Conservation (phyloP, 2,888 invertebrate species). For the Pristionchus mayeri region DNA sequence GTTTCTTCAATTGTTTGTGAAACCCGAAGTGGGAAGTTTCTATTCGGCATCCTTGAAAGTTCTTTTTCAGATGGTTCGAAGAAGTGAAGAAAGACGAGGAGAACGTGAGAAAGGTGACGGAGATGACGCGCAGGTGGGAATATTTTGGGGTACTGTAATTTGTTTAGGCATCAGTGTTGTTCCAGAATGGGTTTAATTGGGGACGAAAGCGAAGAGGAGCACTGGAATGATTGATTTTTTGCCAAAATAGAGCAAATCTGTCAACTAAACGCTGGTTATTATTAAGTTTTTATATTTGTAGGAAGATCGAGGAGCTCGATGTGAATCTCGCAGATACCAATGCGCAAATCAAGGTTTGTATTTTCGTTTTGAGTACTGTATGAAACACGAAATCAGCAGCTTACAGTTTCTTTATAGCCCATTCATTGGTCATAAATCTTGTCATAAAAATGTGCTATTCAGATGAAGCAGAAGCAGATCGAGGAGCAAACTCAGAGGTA, state of each 20-base stretch:
- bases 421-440: background rate
- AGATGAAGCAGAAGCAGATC: slow-evolving; percentile 7
- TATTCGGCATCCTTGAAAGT: background rate
- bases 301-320: background rate
- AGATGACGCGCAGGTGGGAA: background rate
- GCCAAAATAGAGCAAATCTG: no score
- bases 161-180: no score
- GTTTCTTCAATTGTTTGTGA: no score
- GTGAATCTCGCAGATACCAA: background rate
- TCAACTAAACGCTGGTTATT: no score
- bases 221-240: no score
- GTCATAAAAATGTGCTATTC: background rate
- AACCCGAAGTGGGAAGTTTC: no score
- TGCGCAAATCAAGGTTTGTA: background rate
- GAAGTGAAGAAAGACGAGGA: background rate
- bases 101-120: background rate
- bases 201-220: no score
- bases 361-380: no score
- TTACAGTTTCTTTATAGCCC: background rate
- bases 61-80: background rate
- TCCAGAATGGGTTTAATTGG: no score
- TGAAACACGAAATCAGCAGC: no score
- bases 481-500: slow-evolving; percentile 12
- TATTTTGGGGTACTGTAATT: background rate
- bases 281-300: no score